These are phyloP conservation scores for Lipotes vexillifer DNA, from an alignment of 2,113 vertebrate genomes.

Conservation along the genomic window DNA sequence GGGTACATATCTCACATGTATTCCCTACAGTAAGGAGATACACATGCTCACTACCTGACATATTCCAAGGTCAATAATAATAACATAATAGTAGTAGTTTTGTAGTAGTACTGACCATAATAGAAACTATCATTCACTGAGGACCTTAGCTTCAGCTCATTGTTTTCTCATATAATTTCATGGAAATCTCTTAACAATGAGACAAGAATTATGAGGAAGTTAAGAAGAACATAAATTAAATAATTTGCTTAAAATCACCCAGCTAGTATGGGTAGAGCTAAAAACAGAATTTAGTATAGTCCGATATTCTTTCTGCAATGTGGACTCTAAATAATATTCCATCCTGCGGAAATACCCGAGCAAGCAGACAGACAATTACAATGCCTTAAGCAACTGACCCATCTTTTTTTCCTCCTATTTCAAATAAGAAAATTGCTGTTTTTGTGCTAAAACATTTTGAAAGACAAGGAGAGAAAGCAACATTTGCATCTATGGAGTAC, in stretches of 20 bases:
- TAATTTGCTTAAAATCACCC: background rate
- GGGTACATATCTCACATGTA: background rate
- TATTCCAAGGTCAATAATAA: background rate
- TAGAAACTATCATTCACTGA: background rate
- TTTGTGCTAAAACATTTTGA: slow-evolving; percentile 13
- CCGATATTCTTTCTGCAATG: background rate
- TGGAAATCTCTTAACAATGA: background rate
- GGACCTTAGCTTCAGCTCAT: background rate
- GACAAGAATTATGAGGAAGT: background rate
- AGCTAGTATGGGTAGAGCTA: background rate
- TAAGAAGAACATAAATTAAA: background rate
- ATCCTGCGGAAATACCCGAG: background rate
- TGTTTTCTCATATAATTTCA: slow-evolving; percentile 1
- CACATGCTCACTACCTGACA: background rate
- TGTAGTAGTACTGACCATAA: background rate
- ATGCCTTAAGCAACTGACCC: background rate
- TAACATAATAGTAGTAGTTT: background rate
- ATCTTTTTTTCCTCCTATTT: background rate
- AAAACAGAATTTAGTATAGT: slow-evolving; percentile 26
- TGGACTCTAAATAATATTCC: background rate
- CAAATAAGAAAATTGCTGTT: background rate
- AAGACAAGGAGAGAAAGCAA: background rate
- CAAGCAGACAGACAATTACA: background rate
- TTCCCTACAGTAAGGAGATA: background rate
- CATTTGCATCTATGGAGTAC: background rate